Conservation (phyloP, 1,140 invertebrate genomes). For the Lordiphosa collinella region DNA sequence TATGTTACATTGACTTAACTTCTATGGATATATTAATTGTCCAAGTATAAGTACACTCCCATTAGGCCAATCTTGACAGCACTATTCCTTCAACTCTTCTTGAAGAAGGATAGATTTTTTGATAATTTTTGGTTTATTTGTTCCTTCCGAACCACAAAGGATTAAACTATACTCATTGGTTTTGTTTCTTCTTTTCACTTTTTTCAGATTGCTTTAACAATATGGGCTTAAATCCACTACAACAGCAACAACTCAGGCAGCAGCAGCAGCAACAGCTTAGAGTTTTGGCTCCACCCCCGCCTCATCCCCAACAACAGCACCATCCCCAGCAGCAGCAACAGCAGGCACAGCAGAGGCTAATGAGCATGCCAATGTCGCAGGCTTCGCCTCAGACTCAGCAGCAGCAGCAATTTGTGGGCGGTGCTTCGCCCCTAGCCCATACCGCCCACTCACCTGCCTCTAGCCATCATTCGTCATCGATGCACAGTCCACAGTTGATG, state of each 20-base stretch:
- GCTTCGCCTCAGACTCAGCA: conserved; percentile 42
- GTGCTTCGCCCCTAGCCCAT: conserved; percentile 75
- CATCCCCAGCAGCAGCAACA: conserved; percentile 65
- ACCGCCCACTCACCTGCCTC: conserved; percentile 78
- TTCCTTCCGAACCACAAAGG: too few relatives aligned
- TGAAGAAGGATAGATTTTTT: too few relatives aligned
- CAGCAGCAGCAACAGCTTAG: conserved; percentile 56
- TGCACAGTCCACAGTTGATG: conserved; percentile 70
- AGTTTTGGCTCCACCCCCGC: conserved; percentile 59
- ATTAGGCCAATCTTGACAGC: too few relatives aligned
- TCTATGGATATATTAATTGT: too few relatives aligned
- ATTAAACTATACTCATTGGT: not conserved
- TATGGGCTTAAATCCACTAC: conserved; percentile 33
- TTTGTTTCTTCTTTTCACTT: not conserved
- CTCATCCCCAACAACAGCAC: conserved; percentile 60
- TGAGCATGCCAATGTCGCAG: conserved; percentile 58
- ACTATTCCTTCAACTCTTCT: too few relatives aligned
- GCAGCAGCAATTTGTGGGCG: conserved; percentile 61
- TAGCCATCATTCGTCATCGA: conserved; percentile 67
- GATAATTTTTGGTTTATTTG: too few relatives aligned
- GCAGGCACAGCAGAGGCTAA: conserved; percentile 75
- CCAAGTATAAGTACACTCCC: too few relatives aligned
- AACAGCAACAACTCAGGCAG: conserved; percentile 38
- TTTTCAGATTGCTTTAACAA: conserved; percentile 56
- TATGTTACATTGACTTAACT: too few relatives aligned